Percentiles rank a stretch among this genome's conserved stretches.
These are phyloP conservation scores for Myiozetetes cayanensis DNA, from an alignment of 2,113 vertebrate species.

Conservation along the genomic window DNA sequence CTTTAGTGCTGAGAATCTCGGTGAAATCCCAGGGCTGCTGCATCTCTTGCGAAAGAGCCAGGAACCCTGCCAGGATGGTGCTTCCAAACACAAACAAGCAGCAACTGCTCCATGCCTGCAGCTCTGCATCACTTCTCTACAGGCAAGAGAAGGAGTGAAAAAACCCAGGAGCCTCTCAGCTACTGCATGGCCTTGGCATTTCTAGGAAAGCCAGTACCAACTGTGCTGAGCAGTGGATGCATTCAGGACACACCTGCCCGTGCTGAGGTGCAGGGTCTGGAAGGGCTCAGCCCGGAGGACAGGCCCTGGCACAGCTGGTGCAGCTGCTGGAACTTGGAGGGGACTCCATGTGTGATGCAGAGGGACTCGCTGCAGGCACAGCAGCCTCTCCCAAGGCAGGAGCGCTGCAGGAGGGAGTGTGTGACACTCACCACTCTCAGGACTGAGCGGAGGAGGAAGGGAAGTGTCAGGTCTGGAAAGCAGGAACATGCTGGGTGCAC, in stretches of 20 bases:
- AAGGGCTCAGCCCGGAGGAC: not conserved
- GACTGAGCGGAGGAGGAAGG: not conserved
- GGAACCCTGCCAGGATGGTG: not conserved
- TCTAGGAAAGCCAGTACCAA: not conserved
- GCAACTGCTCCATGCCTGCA: not conserved
- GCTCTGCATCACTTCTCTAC: not conserved
- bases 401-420: not conserved
- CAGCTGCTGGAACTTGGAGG: not conserved
- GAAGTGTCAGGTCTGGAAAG: not conserved
- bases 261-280: not conserved
- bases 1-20: not conserved
- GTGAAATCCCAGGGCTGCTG: not conserved
- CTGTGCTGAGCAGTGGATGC: not conserved
- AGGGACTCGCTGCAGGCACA: not conserved
- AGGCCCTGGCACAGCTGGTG: not conserved
- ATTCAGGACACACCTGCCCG: not conserved
- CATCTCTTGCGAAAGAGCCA: not conserved
- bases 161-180: not conserved
- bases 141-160: not conserved
- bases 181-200: fast-evolving
- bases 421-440: fast-evolving
- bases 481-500: not conserved
- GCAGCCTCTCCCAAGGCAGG: not conserved
- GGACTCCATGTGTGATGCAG: not conserved
- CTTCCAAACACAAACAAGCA: not conserved